Evolutionary conservation across 2,113 vertebrate species (phyloP), one percentile per base, ranked within the genome.

Genomic region (Dicrurus megarhynchus): DNA sequence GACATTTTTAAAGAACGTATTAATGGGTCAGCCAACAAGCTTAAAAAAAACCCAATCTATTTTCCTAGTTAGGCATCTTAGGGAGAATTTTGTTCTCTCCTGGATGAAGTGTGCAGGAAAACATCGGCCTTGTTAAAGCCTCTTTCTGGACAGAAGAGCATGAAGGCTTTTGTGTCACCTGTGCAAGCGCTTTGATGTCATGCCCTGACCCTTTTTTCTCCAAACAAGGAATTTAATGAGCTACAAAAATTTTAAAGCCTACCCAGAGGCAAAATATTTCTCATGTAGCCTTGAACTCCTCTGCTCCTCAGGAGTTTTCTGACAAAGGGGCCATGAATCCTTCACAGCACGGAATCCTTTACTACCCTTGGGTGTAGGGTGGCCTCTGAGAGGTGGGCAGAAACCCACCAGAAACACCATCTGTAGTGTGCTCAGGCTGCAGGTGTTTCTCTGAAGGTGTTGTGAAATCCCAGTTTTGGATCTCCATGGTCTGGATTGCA

Each of bases 281-380:
- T 56, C 7, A 7, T 26, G 6, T 2, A 59, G 33, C 35, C 64
- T 88, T n/a, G 47, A 75, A 18, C 33, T 23, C 9, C 11, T 85
- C 65, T 47, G 18, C 7, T 57, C 10, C 63, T 60, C 16, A 11
- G 15, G 39, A 44, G 27, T 49, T 87, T 89, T 9, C 12, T 32
- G 46, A 17, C 28, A 50, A 64, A 35, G 50, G 50, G 24, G 42
- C 16, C 27, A 9, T 1, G 1, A 52, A 13, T 63, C 7, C 35
- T 76, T 41, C 44, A 16, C 0, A 3, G 30, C 5, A 2, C 1
- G 3, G 70, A n/a, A 83, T n/a, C n/a, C n/a, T n/a, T n/a, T n/a
- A n/a, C n/a, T n/a, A 15, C 47, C 89, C 13, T 50, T 42, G 47
- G 68, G 32, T 35, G 20, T 8, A 67, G 88, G 84, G 46, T 13